Conservation (phyloP, 2,888 invertebrate genomes). For the Aspidiotus rigidus region DNA sequence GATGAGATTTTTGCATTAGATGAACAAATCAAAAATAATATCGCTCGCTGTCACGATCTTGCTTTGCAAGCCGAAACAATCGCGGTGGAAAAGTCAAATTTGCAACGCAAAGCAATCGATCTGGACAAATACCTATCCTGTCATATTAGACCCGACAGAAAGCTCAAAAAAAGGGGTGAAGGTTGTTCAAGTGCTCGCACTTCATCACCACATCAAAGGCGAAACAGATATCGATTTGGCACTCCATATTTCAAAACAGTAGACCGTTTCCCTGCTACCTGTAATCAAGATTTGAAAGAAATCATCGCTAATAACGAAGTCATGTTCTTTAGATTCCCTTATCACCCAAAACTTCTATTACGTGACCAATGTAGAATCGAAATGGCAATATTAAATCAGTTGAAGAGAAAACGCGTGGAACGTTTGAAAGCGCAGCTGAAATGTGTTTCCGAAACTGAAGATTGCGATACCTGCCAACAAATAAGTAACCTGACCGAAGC, state of each 20-base stretch:
- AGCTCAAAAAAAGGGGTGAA: constrained; percentile 6
- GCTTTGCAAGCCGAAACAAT: constrained; percentile 4
- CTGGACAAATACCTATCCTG: too few species aligned
- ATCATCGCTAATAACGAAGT: neutral
- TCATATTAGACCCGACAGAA: neutral
- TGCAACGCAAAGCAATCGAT: constrained; percentile 7
- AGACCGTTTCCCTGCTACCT: constrained; percentile 13
- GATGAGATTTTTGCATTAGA: constrained; percentile 10
- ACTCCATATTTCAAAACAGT: constrained; percentile 19
- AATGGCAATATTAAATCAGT: constrained; percentile 8
- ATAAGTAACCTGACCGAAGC: neutral
- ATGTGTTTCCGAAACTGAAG: neutral
- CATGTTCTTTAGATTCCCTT: constrained; percentile 9
- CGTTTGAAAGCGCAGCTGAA: constrained; percentile 9
- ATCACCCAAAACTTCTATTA: constrained; percentile 4
- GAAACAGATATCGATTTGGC: constrained; percentile 9
- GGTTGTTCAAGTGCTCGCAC: constrained; percentile 15
- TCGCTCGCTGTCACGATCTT: neutral
- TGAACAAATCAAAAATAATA: constrained; percentile 7
- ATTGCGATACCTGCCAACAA: neutral
- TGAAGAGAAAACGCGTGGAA: constrained; percentile 17
- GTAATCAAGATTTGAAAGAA: constrained; percentile 11
- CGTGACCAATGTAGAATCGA: constrained; percentile 4
- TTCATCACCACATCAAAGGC: too few species aligned
- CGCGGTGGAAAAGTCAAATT: neutral